Evolutionary conservation across 2,888 invertebrate species (phyloP).

Genomic region (Calameuta filiformis): DNA sequence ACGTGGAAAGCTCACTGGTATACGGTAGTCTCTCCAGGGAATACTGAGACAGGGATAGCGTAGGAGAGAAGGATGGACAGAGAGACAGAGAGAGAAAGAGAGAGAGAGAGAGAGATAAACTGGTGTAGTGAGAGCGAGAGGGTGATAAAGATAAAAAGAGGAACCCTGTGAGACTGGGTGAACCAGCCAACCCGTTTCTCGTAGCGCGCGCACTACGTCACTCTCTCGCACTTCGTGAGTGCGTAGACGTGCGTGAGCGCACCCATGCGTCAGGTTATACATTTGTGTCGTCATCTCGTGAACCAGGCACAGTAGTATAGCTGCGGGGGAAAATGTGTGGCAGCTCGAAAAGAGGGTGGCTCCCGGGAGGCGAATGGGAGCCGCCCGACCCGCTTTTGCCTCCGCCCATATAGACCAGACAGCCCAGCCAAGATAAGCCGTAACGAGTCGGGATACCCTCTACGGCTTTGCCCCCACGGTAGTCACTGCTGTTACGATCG

Average conservation of each 20-base stretch:
- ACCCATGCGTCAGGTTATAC: neutral
- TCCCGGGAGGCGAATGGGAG: conserved; percentile 59
- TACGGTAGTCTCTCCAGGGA: neutral
- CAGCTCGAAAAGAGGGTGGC: conserved; percentile 53
- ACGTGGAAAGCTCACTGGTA: neutral
- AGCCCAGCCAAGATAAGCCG: conserved; percentile 7
- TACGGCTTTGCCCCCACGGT: neutral
- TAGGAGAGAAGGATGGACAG: neutral
- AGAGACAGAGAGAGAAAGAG: too few species aligned
- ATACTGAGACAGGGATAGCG: neutral
- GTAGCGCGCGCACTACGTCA: neutral
- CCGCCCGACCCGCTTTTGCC: conserved; percentile 53
- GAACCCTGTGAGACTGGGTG: neutral
- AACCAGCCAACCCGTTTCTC: neutral
- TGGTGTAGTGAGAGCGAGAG: neutral
- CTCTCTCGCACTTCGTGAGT: neutral
- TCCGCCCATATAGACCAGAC: conserved; percentile 52
- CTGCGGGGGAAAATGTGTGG: conserved; percentile 20
- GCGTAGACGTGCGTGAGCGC: neutral
- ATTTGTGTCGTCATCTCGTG: neutral
- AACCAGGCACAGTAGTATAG: neutral
- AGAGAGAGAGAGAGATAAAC: too few species aligned
- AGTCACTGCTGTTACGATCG: neutral
- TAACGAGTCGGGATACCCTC: neutral
- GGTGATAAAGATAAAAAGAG: neutral